Base-by-base conservation (phyloP, 2,113 vertebrate species). In the Saimiri boliviensis region DNA sequence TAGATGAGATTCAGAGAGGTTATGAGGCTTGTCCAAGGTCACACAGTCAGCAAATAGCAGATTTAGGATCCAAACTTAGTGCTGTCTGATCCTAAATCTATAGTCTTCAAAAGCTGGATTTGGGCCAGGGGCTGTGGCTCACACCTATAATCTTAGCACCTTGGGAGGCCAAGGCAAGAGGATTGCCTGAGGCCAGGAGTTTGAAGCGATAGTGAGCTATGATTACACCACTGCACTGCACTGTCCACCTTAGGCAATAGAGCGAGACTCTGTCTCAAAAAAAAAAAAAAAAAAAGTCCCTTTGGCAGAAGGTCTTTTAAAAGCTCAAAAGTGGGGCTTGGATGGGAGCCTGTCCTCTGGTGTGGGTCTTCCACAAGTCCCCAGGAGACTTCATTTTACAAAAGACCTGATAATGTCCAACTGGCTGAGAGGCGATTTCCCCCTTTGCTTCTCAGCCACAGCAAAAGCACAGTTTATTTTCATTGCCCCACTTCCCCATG, bases 381-480 rank as follows among this genome's bases (percentile, higher is more conserved):
- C 81, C 3, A 1, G 47, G 42, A 82, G 23, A 83, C 52, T 40
- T 32, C 71, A 3, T 35, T 16, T 52, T 27, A 11, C 37, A 2
- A 19, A 68, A 84, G 19, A 35, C 14, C 30, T 0, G 0, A n/a
- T n/a, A 8, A 0, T 0, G 32, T 25, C 56, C 14, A 0, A 7
- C 27, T 13, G 52, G 42, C 3, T 42, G 35, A 77, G 20, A 82
- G 40, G n/a, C 37, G 71, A 45, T 0, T 0, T 16, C 2, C 0
- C 4, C 7, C 47, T 66, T 92, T 1, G 11, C 80, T 49, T 58
- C 73, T 45, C 45, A 20, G 86, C 66, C 23, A 1, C 37, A 10
- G 20, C 30, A 6, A 63, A 71, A 89, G 32, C 87, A 1, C 42
- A 77, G 89, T 76, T 79, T 82, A 47, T 93, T 94, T 96, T 79